phyloP scores from a whole-genome alignment of 2,113 vertebrate genomes.

The Dolichotis patagonum region DNA sequence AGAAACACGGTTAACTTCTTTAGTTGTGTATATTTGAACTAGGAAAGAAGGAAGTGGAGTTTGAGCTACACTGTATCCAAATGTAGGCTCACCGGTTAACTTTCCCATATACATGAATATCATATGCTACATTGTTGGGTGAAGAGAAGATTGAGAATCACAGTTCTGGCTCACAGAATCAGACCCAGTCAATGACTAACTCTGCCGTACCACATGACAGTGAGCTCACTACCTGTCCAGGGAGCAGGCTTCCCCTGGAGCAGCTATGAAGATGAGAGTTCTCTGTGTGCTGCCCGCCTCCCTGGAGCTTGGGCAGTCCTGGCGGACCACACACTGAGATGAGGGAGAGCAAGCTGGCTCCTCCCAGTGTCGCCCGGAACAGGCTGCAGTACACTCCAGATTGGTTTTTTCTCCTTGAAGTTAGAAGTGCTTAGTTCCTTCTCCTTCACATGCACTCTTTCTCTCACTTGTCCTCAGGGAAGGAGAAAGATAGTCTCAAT shows the following conservation, averaged over 20 bases:
- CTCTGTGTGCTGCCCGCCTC: neutral
- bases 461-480: neutral
- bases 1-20: neutral
- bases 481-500: neutral
- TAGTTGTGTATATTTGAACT: neutral
- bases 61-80: neutral
- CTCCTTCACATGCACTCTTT: neutral
- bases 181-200: neutral
- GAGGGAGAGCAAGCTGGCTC: neutral
- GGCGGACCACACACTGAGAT: too few relatives aligned
- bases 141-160: conserved; percentile 12
- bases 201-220: neutral
- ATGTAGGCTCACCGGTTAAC: neutral
- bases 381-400: neutral
- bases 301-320: too few relatives aligned
- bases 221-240: neutral
- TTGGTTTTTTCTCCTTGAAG: neutral
- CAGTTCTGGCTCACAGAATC: neutral
- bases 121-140: neutral
- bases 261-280: neutral
- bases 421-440: neutral
- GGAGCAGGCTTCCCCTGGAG: neutral
- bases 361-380: neutral
- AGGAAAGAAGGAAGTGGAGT: neutral
- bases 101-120: neutral